These are phyloP conservation scores for Rhynchomys soricoides DNA, from an alignment of 2,113 vertebrate species.

Conservation along the genomic window DNA sequence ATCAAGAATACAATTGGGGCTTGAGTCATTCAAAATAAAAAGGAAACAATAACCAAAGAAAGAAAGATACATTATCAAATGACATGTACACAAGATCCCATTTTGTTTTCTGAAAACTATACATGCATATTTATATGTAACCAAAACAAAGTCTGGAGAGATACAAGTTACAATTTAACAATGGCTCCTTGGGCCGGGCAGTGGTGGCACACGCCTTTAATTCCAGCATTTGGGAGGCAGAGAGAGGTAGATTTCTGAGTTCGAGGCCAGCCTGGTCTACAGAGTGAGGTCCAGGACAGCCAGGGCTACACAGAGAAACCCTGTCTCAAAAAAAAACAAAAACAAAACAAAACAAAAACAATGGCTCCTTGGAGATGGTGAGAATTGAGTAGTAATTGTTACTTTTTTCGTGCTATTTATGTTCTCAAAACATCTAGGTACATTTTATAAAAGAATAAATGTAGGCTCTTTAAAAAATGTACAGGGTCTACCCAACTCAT, in stretches of 20 bases:
- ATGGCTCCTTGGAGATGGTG: constrained; percentile 1
- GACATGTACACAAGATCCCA: background rate
- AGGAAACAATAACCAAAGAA: background rate
- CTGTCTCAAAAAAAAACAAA: no score
- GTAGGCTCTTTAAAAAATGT: constrained; percentile 6
- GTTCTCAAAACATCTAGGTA: constrained; percentile 17
- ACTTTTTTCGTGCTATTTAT: background rate
- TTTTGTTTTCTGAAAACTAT: constrained; percentile 54
- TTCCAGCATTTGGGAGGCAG: no score
- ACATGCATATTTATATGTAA: constrained; percentile 40
- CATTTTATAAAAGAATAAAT: constrained; percentile 9
- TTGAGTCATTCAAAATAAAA: constrained; percentile 10
- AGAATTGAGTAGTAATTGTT: background rate
- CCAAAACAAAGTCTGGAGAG: constrained; percentile 62
- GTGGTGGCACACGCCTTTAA: no score
- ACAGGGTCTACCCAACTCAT: background rate
- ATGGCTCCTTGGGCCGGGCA: background rate
- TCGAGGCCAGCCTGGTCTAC: no score
- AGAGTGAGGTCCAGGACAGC: no score
- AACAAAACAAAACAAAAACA: constrained; percentile 64
- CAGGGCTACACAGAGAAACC: no score
- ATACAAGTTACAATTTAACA: constrained; percentile 26
- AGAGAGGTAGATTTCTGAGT: no score
- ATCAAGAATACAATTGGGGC: background rate
- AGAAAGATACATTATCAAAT: background rate